Evolutionary conservation across 2,113 vertebrate genomes (phyloP).

Genomic region (Macquaria australasica): DNA sequence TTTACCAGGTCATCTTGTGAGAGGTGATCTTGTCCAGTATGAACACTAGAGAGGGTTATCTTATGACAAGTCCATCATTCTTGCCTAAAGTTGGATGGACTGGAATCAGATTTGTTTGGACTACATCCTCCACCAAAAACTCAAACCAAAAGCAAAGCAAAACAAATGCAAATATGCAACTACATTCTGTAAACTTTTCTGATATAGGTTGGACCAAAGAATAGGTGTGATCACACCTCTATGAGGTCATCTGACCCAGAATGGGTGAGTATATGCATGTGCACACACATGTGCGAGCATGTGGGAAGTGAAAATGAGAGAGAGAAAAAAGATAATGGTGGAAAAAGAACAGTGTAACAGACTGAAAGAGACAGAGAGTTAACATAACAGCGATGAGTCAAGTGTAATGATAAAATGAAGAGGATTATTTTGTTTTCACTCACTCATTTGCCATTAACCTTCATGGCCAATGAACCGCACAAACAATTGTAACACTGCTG

Average conservation of each 20-base stretch:
- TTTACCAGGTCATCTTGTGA: neutral
- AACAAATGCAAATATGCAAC: slow-evolving; percentile 2
- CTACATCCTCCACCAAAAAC: neutral
- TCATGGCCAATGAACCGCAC: neutral
- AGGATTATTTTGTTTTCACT: slow-evolving; percentile 4
- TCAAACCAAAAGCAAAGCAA: neutral
- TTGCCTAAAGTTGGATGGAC: neutral
- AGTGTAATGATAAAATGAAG: slow-evolving; percentile 4
- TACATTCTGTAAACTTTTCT: neutral
- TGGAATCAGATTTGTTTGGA: neutral
- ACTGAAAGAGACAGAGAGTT: neutral
- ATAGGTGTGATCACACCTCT: slow-evolving; percentile 13
- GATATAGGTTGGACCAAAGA: neutral
- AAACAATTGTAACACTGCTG: neutral
- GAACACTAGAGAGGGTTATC: neutral
- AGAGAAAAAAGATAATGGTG: neutral
- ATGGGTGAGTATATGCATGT: neutral
- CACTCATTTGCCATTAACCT: slow-evolving; percentile 16
- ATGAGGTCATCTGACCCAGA: neutral
- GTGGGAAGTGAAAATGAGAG: neutral
- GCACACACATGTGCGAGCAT: slow-evolving; percentile 7
- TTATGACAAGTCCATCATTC: neutral
- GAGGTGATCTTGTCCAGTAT: neutral
- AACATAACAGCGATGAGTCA: slow-evolving; percentile 14
- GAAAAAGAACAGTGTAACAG: neutral